Conservation (phyloP, 1,140 invertebrate genomes). For the Trichonephila inaurata region DNA sequence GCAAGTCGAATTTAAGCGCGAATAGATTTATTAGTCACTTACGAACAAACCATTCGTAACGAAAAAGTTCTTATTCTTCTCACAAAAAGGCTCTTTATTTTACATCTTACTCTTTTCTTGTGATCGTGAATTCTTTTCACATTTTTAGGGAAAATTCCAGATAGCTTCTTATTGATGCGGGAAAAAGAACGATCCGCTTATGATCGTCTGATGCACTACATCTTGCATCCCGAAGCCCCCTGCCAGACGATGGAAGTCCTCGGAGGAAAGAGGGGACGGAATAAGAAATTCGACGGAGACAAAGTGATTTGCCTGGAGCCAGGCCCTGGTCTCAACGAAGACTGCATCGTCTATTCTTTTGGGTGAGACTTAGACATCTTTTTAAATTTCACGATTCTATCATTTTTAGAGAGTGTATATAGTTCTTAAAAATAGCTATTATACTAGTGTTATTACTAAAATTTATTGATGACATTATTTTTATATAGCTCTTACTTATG, state of each 20-base stretch:
- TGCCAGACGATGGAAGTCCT: constrained; percentile 20
- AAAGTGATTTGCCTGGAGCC: constrained; percentile 73
- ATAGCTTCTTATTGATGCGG: constrained; percentile 44
- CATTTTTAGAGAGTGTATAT: too few species aligned
- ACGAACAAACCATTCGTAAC: too few species aligned
- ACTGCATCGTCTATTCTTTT: constrained; percentile 74
- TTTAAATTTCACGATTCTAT: neutral
- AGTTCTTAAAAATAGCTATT: too few species aligned
- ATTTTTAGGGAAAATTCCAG: neutral
- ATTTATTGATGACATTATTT: too few species aligned
- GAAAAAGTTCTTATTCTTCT: too few species aligned
- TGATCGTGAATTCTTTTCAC: too few species aligned
- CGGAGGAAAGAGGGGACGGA: constrained; percentile 38
- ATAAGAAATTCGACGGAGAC: constrained; percentile 64
- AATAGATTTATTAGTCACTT: too few species aligned
- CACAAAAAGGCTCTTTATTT: too few species aligned
- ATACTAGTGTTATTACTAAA: too few species aligned
- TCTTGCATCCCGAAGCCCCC: constrained; percentile 64
- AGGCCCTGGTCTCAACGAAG: constrained; percentile 55
- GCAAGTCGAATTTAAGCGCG: too few species aligned
- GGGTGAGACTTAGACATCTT: constrained; percentile 20
- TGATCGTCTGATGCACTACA: constrained; percentile 60
- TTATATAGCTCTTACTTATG: too few species aligned
- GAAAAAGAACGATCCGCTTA: constrained; percentile 40
- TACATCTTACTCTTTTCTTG: too few species aligned